Evolutionary conservation across 1,140 invertebrate genomes (phyloP).

Genomic region (Macrobrachium rosenbergii): DNA sequence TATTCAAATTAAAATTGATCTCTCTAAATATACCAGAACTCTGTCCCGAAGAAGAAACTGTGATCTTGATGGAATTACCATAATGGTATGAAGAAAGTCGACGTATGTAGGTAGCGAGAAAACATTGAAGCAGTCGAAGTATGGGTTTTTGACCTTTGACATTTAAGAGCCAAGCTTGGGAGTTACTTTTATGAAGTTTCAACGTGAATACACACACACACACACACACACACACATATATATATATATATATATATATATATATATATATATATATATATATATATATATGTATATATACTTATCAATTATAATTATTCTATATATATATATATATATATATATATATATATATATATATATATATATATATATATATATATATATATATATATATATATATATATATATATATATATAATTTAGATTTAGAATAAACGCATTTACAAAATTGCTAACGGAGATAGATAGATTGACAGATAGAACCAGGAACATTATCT

Average conservation of each 20-base stretch:
- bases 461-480: neutral
- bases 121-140: no score
- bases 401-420: conserved; percentile 42
- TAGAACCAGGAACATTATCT: no score
- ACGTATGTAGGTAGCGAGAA: no score
- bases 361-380: conserved; percentile 35
- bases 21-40: no score
- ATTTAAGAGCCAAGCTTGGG: no score
- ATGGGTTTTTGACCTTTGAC: no score
- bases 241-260: conserved; percentile 22
- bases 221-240: neutral
- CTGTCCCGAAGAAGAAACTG: no score
- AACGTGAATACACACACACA: neutral
- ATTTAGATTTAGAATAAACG: neutral
- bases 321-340: conserved; percentile 29
- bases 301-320: no score
- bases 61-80: no score
- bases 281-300: conserved; percentile 18
- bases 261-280: conserved; percentile 34
- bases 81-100: no score
- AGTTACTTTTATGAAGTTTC: neutral
- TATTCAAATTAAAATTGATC: no score
- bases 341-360: conserved; percentile 39
- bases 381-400: conserved; percentile 30
- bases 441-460: neutral